phyloP scores from a whole-genome alignment of 2,797 vertebrate genomes.

The Alouatta caraya region DNA sequence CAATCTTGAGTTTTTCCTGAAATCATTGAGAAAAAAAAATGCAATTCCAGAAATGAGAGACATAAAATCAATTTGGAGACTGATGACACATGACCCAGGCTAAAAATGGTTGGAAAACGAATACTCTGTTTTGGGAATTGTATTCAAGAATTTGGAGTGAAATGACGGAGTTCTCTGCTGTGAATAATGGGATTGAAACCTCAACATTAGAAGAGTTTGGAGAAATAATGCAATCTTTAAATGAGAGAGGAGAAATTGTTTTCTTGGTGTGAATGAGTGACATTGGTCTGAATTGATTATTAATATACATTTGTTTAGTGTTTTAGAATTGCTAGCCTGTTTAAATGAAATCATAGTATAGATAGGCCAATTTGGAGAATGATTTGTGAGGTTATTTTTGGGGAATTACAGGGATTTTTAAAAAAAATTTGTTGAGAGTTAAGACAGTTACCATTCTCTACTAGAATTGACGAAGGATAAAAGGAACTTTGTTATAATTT shows the following conservation, averaged over 20 bases:
- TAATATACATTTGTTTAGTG: background rate
- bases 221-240: background rate
- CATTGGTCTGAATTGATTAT: background rate
- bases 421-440: background rate
- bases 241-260: background rate
- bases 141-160: background rate
- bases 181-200: background rate
- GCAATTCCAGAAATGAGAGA: background rate
- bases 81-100: too few species aligned
- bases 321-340: background rate
- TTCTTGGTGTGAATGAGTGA: background rate
- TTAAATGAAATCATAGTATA: constrained; percentile 1
- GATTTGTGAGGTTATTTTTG: background rate
- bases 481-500: background rate
- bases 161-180: background rate
- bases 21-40: background rate
- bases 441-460: background rate
- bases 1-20: background rate
- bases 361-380: background rate
- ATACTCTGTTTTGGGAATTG: background rate
- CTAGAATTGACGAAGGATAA: background rate
- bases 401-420: background rate
- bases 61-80: background rate
- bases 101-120: background rate
- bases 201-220: background rate